Evolutionary conservation across 2,797 vertebrate species (phyloP), one percentile per base, ranked within the genome.

Genomic region (Phrynocephalus forsythii): DNA sequence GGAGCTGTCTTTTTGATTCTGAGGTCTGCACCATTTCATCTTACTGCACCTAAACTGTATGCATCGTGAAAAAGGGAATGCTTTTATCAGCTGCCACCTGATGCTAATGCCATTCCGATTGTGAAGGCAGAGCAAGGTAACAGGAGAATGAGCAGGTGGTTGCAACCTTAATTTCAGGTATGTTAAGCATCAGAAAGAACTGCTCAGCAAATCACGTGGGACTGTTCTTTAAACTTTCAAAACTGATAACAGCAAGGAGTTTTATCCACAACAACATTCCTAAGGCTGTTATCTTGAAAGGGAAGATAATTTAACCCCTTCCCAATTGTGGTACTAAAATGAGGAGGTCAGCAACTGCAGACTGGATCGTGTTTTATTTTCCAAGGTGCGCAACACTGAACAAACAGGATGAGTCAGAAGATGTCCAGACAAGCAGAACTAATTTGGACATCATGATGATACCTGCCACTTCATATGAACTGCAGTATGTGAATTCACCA

Each of bases 171-270:
- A 6, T 71, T 83, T 83, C 28, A 68, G 22, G 18, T 78, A 87
- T 44, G 22, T 33, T 38, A 77, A 77, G 26, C 33, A 67, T 28
- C 1, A 67, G 24, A 28, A 13, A 78, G 16, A 48, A 20, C 20
- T 18, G 20, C 30, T 50, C 66, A 26, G 76, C 10, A 13, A 56
- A 10, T 13, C 52, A 56, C 52, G 13, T 56, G 26, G 0, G 7
- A 69, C 67, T 63, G 60, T n/a, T 68, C 66, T 77, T n/a, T 72
- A 72, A 83, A 83, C n/a, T 52, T 72, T 83, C 24, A 30, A 68
- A 24, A 13, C 24, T 11, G 20, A 3, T 50, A 60, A 38, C 20
- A 15, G 6, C 20, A 84, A 33, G 28, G 22, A 8, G 6, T 28
- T n/a, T 38, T n/a, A 67, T 50, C 63, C 63, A 68, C 38, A 85